Base-by-base conservation (phyloP, 1,140 invertebrate genomes). In the Leptopilina boulardi region DNA sequence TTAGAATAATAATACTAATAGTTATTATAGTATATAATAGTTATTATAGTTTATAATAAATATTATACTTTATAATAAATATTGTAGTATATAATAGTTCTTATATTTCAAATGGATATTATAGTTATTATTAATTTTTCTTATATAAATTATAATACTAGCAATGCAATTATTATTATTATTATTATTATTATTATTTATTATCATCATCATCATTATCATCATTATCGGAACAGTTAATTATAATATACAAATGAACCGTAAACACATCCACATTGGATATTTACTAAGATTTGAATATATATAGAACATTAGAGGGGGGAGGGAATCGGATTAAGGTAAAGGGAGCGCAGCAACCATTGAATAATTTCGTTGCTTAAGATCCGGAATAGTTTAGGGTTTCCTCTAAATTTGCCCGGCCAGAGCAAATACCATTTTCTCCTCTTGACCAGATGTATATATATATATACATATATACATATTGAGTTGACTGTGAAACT, bases 331-430 rank as follows among this genome's bases (percentile, higher is more conserved):
- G 15, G 47, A 51, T 51, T 51, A 51, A 51, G 6, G 15, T 18
- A 18, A n/a, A 51, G 47, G n/a, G 47, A n/a, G 3, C 47, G 3
- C 47, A 51, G 47, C 47, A 51, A 18, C 47, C 47, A 51, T 51
- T 51, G 47, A 51, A 51, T 51, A 51, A 51, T 51, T 51, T 51
- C 47, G 47, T 51, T 51, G 47, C 47, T 51, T 18, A 51, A 51
- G 47, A 51, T 51, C 47, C 47, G 47, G 47, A 51, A n/a, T 51
- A 18, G 47, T 51, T 51, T 51, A 18, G 47, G 47, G 47, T 15
- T 18, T 18, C 6, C 47, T 18, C 47, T 51, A 51, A 51, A 51
- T 51, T 51, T 51, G 47, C 47, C 47, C 13, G n/a, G 47, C 47
- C 18, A 51, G 13, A 51, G 47, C 15, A 51, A 51, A 51, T 51